Conservation (phyloP, 2,113 vertebrate genomes). For the Rattus rattus region DNA sequence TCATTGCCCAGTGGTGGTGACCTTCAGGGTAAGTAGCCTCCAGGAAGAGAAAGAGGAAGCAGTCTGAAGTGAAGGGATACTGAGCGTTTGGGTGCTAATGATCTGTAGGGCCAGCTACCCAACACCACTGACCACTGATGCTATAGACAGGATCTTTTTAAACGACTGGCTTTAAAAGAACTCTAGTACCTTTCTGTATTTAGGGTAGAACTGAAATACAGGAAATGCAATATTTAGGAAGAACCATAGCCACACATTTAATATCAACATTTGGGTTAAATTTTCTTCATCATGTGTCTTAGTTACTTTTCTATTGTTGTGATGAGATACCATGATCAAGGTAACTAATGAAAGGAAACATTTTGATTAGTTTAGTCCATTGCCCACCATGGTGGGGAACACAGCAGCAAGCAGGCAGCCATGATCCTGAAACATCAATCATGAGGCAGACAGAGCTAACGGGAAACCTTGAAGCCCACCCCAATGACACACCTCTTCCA, state of each 20-base stretch:
- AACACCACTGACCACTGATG: background rate
- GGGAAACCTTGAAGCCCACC: background rate
- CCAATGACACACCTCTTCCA: background rate
- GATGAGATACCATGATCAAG: background rate
- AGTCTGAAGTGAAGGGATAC: background rate
- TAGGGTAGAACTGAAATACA: conserved; percentile 37
- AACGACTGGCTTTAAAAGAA: background rate
- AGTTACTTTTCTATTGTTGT: background rate
- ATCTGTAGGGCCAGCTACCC: background rate
- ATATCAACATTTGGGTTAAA: background rate
- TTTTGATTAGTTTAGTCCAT: background rate
- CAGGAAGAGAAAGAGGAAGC: background rate
- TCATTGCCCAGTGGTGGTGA: background rate
- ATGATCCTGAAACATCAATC: background rate
- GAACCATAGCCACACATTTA: conserved; percentile 14
- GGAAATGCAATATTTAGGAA: conserved; percentile 39
- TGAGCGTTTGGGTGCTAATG: background rate
- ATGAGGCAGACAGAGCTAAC: background rate
- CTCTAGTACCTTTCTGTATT: background rate
- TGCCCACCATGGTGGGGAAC: background rate
- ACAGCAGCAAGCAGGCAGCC: background rate
- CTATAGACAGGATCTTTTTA: background rate
- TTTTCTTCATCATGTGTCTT: conserved; percentile 8
- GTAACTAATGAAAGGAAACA: background rate
- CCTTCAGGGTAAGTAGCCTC: background rate